phyloP scores from a whole-genome alignment of 2,113 vertebrate genomes.

The Tringa solitaria region DNA sequence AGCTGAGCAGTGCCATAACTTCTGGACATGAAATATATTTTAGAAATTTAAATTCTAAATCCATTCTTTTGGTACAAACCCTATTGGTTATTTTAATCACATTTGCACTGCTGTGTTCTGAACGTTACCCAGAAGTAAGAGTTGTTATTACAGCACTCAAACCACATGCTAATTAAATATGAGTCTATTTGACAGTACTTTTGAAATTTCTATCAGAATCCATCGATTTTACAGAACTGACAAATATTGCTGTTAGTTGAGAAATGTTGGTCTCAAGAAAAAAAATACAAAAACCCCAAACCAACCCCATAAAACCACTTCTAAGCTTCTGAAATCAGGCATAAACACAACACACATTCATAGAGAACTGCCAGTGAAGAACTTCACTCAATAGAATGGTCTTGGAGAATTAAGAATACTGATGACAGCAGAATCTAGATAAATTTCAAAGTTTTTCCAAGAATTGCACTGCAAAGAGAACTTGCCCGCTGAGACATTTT shows the following conservation, averaged over 20 bases:
- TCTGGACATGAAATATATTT: neutral
- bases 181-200: neutral
- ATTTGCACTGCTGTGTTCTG: neutral
- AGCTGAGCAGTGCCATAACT: neutral
- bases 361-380: neutral
- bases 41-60: neutral
- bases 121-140: neutral
- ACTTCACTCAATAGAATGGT: neutral
- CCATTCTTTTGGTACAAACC: neutral
- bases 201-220: neutral
- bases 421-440: neutral
- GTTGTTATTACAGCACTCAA: neutral
- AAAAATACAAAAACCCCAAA: accelerated
- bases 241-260: neutral
- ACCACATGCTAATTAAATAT: neutral
- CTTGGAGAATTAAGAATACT: neutral
- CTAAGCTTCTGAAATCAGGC: neutral
- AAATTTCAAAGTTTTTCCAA: neutral
- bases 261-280: neutral
- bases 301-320: neutral
- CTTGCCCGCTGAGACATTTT: neutral
- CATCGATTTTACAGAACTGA: neutral
- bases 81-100: neutral
- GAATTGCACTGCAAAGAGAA: neutral
- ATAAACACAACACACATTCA: neutral